Percentiles rank a stretch among this genome's conserved stretches.
phyloP scores from a whole-genome alignment of 2,888 invertebrate genomes.

The Tethea ocularis region DNA sequence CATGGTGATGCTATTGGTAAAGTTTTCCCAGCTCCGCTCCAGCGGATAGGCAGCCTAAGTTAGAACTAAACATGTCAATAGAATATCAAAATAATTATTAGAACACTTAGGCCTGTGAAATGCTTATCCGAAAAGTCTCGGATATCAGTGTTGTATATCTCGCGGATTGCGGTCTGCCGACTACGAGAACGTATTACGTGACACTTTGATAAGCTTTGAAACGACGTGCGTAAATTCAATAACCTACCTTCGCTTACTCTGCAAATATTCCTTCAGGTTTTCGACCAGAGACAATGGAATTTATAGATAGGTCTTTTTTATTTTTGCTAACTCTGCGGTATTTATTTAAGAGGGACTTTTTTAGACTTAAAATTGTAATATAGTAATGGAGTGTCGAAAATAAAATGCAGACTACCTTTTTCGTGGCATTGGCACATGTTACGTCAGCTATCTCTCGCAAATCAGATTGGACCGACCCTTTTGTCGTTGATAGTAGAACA shows the following conservation, averaged over 20 bases:
- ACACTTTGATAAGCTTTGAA: not conserved
- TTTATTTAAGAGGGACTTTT: no score
- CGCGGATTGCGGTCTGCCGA: not conserved
- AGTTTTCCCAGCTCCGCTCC: no score
- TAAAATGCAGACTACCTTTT: no score
- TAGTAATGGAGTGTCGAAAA: no score
- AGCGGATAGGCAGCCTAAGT: not conserved
- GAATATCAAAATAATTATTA: not conserved
- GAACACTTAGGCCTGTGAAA: not conserved
- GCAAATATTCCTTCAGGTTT: conserved; percentile 1
- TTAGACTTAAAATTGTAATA: no score
- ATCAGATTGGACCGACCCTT: no score
- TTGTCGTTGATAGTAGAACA: no score
- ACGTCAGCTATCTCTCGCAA: no score
- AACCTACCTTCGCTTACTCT: not conserved
- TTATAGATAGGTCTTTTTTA: not conserved
- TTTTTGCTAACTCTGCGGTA: no score
- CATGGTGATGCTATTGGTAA: no score
- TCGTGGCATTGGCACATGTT: no score
- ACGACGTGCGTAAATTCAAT: conserved; percentile 6
- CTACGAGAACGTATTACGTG: not conserved
- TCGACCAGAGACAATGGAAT: not conserved
- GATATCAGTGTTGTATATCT: not conserved
- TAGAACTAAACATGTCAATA: not conserved
- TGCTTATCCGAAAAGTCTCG: not conserved